Evolutionary conservation across 2,888 invertebrate species (phyloP), one percentile per base, ranked within the genome.

Genomic region (Heliconius aoede): DNA sequence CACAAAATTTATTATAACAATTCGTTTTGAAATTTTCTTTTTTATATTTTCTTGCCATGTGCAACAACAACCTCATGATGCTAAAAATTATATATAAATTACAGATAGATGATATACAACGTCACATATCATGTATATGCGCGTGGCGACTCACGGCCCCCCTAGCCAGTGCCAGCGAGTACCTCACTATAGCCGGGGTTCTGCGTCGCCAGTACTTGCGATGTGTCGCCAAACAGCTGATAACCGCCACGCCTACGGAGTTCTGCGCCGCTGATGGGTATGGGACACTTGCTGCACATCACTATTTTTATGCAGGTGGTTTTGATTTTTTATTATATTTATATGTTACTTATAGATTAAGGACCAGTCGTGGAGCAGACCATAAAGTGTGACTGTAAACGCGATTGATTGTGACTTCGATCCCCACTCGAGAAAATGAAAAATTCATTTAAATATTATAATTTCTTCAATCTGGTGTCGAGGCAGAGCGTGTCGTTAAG

Each of bases 231-330:
- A 89, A 95, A 62, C 95, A 96, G 2, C 86, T 91, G 0, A 83
- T 90, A 30, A 88, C 88, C 0, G 90, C 96, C 73, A 91, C 96
- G 26, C 89, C 95, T 3, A 97, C 97, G 0, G 97, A 97, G 88
- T 95, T 96, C 89, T 96, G 96, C 77, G 95, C 97, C 0, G 95
- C 96, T 0, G 99, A 99, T 91, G 95, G 96, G 0, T 98, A 98
- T 85, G 96, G 97, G 1, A 88, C 98, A 73, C 88, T 99, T 72
- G 97, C 97, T 4, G 96, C 96, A 0, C 97, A 97, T 86, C 91
- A 97, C 74, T 95, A 97, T 76, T 95, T 93, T 82, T 89, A 90
- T 83, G 91, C 93, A 76, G 94, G 94, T 94, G 80, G 81, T 81
- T 46, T 79, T 72, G 26, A 4, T 58, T 9, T 1, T 13, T 55